These are phyloP conservation scores for Steinernema carpocapsae DNA, from an alignment of 2,888 invertebrate species.

Conservation along the genomic window DNA sequence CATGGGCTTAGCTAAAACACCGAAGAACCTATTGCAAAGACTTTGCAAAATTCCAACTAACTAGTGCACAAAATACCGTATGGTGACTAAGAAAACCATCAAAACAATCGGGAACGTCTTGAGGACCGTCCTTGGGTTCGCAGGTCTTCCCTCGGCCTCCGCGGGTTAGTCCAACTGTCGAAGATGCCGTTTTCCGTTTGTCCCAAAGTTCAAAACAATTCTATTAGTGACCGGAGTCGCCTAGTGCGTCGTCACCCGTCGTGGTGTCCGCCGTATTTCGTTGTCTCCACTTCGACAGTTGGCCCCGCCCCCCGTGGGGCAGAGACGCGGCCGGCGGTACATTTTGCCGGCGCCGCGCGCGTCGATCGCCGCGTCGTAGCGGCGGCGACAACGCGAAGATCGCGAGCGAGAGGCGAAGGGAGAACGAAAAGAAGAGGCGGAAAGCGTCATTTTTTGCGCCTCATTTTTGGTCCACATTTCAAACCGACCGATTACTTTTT, in stretches of 20 bases:
- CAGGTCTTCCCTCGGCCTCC: no score
- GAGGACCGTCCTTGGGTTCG: no score
- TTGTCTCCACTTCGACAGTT: conserved; percentile 21
- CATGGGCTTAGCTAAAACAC: no score
- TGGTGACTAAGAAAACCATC: no score
- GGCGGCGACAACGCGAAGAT: neutral
- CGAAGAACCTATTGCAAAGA: no score
- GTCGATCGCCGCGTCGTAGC: conserved; percentile 2
- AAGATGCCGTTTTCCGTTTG: neutral
- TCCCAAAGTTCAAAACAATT: conserved; percentile 13
- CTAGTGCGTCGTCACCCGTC: conserved; percentile 24
- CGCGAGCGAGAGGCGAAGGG: conserved; percentile 3
- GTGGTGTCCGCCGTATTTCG: conserved; percentile 28
- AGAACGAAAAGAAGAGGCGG: conserved; percentile 6
- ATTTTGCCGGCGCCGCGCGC: conserved; percentile 3
- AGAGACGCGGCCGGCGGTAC: conserved; percentile 16
- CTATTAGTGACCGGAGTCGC: conserved; percentile 34
- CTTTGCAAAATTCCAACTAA: no score
- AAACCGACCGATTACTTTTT: neutral
- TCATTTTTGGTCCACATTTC: neutral
- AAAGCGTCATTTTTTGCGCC: neutral
- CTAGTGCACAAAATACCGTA: no score
- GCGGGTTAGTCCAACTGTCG: no score
- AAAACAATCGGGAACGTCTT: no score
- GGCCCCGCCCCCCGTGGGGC: conserved; percentile 25